Conservation (phyloP, 2,888 invertebrate species). For the Lithosia quadra region DNA sequence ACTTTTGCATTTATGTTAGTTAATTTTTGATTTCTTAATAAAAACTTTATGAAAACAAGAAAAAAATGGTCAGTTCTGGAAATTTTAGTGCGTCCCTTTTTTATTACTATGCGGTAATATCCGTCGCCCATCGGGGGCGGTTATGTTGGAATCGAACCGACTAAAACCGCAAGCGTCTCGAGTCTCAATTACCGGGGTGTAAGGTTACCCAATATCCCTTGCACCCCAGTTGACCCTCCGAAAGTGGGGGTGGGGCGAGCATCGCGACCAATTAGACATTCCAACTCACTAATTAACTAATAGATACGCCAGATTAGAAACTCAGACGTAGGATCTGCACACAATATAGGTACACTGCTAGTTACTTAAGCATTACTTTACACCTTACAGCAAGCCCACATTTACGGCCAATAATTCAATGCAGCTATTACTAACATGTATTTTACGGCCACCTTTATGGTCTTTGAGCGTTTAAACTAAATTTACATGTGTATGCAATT, state of each 20-base stretch:
- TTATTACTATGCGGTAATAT: no score
- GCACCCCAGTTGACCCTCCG: no score
- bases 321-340: background rate
- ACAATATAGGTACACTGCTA: background rate
- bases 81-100: background rate
- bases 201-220: no score
- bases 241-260: background rate
- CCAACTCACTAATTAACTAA: background rate
- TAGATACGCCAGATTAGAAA: background rate
- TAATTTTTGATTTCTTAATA: no score
- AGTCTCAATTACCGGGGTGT: no score
- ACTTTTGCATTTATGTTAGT: background rate
- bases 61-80: no score
- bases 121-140: no score
- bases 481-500: conserved; percentile 64
- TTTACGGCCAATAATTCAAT: conserved; percentile 37
- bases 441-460: conserved; percentile 50
- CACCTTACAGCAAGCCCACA: conserved; percentile 13
- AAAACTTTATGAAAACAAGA: no score
- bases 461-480: conserved; percentile 53
- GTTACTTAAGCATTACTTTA: conserved; percentile 24
- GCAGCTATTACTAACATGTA: conserved; percentile 31
- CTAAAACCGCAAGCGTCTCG: no score
- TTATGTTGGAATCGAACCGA: no score
- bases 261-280: no score